Evolutionary conservation across 2,797 vertebrate genomes (phyloP), one percentile per base, ranked within the genome.

Genomic region (Sternotherus odoratus): DNA sequence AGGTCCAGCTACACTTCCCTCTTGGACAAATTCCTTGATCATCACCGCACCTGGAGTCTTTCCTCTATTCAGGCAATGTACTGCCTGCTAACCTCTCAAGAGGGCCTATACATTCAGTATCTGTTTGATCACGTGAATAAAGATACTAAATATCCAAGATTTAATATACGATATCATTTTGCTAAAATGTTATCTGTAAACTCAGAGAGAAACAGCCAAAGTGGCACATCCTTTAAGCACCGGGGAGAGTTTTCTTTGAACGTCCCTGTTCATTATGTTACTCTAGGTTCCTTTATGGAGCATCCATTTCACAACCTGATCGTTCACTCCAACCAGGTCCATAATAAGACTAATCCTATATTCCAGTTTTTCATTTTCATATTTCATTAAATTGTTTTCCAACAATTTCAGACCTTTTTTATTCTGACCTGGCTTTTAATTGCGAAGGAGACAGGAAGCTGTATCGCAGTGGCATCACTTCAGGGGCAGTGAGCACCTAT

Each of bases 11-110:
- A 43, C 26, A 1, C 2, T 6, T 39, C 1, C 1, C 3, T 46
- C 79, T 50, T 9, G 13, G 2, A 17, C 15, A 4, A 0, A 19
- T 49, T 48, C 3, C 0, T 5, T 74, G 43, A 33, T n/a, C 4
- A 46, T 43, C 3, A n/a, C 7, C 9, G 7, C 8, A 36, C 5
- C 5, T 21, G 28, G 30, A 33, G 11, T 49, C 48, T 51, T 24
- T n/a, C 48, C 33, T 50, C 49, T 78, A 19, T 30, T 48, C 19
- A 39, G 36, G 1, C 33, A n/a, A 5, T 36, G 50, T 23, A 19
- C 0, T 11, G 33, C 23, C 74, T 63, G 74, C 4, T 17, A 54
- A 75, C 33, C 1, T 2, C 13, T n/a, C n/a, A n/a, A n/a, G n/a
- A n/a, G n/a, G n/a, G n/a, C n/a, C n/a, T n/a, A n/a, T n/a, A n/a